Evolutionary conservation across 2,797 vertebrate species (phyloP).

Genomic region (Syndactyla subalaris): DNA sequence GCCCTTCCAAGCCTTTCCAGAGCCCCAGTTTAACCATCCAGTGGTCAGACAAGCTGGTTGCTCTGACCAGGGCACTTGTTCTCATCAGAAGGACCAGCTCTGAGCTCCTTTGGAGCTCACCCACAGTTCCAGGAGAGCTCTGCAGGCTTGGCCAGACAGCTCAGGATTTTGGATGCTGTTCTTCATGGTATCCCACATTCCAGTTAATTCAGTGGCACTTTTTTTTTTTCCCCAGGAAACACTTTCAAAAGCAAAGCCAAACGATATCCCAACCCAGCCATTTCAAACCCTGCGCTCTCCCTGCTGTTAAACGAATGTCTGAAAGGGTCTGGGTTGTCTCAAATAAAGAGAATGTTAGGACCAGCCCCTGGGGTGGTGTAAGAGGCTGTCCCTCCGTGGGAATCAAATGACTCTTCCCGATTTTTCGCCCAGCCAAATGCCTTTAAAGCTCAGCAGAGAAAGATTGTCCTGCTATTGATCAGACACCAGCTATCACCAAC

Average conservation of each 20-base stretch:
- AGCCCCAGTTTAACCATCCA: background rate
- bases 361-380: background rate
- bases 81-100: background rate
- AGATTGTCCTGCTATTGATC: background rate
- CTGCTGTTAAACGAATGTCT: background rate
- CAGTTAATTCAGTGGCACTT: background rate
- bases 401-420: background rate
- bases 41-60: background rate
- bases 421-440: background rate
- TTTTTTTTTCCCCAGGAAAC: background rate
- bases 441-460: background rate
- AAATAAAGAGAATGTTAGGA: background rate
- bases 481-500: background rate
- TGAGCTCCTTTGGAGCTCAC: background rate
- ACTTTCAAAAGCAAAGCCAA: background rate
- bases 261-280: background rate
- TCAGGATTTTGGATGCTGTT: background rate
- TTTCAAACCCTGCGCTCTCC: background rate
- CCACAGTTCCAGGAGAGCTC: background rate
- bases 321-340: background rate
- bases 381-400: background rate
- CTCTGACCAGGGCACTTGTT: background rate
- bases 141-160: background rate
- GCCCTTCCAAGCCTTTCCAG: background rate
- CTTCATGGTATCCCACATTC: background rate